Conservation (phyloP, 2,888 invertebrate species). For the Rhaphigaster nebulosa region DNA sequence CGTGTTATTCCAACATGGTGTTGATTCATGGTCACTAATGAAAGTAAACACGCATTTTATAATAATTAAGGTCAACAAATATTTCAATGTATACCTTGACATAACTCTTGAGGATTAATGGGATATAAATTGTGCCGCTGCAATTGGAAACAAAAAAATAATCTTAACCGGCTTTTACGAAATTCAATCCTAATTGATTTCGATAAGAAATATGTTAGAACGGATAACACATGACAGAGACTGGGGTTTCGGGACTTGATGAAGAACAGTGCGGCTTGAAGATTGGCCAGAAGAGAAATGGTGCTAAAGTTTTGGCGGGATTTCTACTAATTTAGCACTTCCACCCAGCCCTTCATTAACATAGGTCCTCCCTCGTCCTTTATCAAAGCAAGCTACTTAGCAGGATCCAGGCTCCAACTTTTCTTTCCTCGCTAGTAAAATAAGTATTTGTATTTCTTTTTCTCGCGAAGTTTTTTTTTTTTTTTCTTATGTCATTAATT, state of each 20-base stretch:
- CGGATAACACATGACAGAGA: background rate
- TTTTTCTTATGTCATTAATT: slow-evolving; percentile 35
- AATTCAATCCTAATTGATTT: background rate
- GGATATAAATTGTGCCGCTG: no score
- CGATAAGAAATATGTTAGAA: background rate
- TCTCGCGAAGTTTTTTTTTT: background rate
- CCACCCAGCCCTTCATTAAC: slow-evolving; percentile 15
- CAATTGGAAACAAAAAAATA: no score
- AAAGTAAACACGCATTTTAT: no score
- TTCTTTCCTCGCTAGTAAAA: slow-evolving; percentile 9
- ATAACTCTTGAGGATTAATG: no score
- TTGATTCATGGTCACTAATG: no score
- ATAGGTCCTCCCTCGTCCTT: slow-evolving; percentile 30
- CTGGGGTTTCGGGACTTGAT: background rate
- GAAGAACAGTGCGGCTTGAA: slow-evolving; percentile 36
- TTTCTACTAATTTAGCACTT: slow-evolving; percentile 44
- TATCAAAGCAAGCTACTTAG: slow-evolving; percentile 44
- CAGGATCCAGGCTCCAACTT: background rate
- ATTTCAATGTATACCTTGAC: no score
- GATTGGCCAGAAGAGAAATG: slow-evolving; percentile 48
- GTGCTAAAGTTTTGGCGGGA: slow-evolving; percentile 36
- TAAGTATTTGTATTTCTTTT: slow-evolving; percentile 48
- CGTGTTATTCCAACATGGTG: no score
- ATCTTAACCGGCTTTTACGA: no score
- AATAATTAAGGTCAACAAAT: no score